Evolutionary conservation across 2,888 invertebrate species (phyloP).

Genomic region (Drosophila monieri): DNA sequence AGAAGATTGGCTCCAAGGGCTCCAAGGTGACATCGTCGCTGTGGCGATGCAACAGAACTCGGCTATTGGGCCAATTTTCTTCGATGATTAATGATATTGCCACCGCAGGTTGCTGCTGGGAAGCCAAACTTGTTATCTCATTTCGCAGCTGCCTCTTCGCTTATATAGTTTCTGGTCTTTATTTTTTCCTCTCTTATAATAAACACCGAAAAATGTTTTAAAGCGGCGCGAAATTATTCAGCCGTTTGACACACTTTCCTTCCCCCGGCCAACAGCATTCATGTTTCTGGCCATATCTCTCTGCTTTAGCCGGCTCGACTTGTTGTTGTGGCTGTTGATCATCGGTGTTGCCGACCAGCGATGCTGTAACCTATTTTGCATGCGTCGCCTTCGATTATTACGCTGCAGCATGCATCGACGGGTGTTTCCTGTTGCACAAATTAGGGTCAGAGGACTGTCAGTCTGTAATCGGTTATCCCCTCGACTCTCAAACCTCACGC

Average conservation of each 20-base stretch:
- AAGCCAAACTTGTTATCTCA: constrained; percentile 67
- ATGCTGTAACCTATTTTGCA: constrained; percentile 80
- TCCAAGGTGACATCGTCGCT: constrained; percentile 25
- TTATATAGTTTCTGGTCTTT: constrained; percentile 1
- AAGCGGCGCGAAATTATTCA: constrained; percentile 69
- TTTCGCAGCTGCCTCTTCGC: constrained; percentile 48
- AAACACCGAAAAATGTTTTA: constrained; percentile 52
- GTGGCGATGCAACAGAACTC: constrained; percentile 36
- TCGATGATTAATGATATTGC: constrained; percentile 53
- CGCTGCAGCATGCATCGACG: constrained; percentile 51
- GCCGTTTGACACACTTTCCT: constrained; percentile 78
- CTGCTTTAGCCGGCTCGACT: constrained; percentile 10
- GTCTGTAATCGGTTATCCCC: constrained; percentile 12
- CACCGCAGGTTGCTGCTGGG: constrained; percentile 8
- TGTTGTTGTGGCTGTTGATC: constrained; percentile 18
- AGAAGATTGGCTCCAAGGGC: constrained; percentile 43
- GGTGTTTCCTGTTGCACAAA: constrained; percentile 49
- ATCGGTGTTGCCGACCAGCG: constrained; percentile 40
- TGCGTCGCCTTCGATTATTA: constrained; percentile 57
- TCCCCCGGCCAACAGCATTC: constrained; percentile 39
- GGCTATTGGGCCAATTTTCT: constrained; percentile 45
- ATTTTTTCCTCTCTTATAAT: constrained; percentile 27
- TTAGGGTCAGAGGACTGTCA: background rate
- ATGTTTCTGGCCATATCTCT: constrained; percentile 10
- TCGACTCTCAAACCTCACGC: constrained; percentile 7